These are phyloP conservation scores for Acropternis orthonyx DNA, from an alignment of 2,797 vertebrate species.

Conservation along the genomic window DNA sequence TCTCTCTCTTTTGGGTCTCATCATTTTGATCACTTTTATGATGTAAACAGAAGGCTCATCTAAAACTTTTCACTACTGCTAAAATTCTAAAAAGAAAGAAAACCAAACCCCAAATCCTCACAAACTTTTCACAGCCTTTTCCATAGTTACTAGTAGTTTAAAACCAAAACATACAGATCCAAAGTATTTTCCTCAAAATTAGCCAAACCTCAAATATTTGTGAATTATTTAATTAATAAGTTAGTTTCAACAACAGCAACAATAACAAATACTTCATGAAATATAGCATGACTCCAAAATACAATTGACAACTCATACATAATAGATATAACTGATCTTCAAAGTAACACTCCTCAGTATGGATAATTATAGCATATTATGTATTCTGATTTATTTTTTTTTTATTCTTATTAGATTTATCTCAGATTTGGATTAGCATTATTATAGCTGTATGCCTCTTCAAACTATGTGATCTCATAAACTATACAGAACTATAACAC, in stretches of 20 bases:
- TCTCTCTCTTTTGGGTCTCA: neutral
- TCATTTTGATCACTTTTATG: neutral
- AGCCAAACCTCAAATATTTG: neutral
- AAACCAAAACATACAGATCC: neutral
- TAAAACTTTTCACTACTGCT: neutral
- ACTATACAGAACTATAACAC: neutral
- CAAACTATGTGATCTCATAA: neutral
- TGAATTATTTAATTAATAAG: neutral
- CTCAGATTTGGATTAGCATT: neutral
- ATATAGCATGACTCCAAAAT: neutral
- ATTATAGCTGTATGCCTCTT: neutral
- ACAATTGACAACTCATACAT: neutral
- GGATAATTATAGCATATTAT: neutral
- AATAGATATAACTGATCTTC: neutral
- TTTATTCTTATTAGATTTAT: neutral
- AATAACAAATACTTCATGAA: neutral
- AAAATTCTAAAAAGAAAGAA: neutral
- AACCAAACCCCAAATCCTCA: accelerated
- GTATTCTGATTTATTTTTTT: neutral
- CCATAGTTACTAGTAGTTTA: neutral
- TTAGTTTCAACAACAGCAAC: neutral
- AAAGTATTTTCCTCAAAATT: neutral
- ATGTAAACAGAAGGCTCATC: slow-evolving; percentile 1
- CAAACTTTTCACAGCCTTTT: neutral
- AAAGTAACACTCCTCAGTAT: neutral